Conservation (phyloP, 2,888 invertebrate species). For the Ophioninae sp. region DNA sequence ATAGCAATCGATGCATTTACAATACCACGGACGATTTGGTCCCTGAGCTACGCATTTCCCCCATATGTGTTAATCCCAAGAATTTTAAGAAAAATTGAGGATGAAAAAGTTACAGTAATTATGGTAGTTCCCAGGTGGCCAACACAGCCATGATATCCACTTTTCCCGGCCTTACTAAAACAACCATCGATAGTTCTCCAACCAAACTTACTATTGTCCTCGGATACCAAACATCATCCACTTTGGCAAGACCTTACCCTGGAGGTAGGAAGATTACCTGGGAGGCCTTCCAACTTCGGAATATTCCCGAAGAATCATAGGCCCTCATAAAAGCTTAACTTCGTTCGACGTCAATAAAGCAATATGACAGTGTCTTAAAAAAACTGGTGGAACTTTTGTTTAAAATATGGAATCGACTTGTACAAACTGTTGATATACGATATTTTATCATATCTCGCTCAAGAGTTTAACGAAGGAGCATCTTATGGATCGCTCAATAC, state of each 20-base stretch:
- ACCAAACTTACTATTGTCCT: too few species aligned
- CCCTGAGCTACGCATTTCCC: conserved; percentile 18
- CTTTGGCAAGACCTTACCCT: conserved; percentile 36
- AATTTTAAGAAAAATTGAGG: background rate
- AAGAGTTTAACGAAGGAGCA: conserved; percentile 30
- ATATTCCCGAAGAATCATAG: conserved; percentile 15
- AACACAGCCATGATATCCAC: too few species aligned
- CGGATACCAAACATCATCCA: background rate
- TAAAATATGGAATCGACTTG: background rate
- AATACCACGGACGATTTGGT: conserved; percentile 34
- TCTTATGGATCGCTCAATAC: conserved; percentile 67
- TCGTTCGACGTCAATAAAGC: conserved; percentile 12
- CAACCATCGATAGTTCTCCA: too few species aligned
- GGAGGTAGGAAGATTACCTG: conserved; percentile 29
- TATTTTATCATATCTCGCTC: conserved; percentile 23
- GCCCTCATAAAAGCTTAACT: conserved; percentile 23
- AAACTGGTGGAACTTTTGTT: conserved; percentile 44
- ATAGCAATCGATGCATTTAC: conserved; percentile 65
- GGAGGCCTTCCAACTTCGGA: conserved; percentile 15
- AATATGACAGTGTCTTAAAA: conserved; percentile 28
- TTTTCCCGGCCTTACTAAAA: too few species aligned
- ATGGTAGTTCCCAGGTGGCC: too few species aligned
- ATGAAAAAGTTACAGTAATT: too few species aligned
- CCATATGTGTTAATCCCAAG: conserved; percentile 48
- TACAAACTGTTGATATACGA: background rate